Base-by-base conservation (phyloP, 2,888 invertebrate species). In the Trissolcus brochymenae region DNA sequence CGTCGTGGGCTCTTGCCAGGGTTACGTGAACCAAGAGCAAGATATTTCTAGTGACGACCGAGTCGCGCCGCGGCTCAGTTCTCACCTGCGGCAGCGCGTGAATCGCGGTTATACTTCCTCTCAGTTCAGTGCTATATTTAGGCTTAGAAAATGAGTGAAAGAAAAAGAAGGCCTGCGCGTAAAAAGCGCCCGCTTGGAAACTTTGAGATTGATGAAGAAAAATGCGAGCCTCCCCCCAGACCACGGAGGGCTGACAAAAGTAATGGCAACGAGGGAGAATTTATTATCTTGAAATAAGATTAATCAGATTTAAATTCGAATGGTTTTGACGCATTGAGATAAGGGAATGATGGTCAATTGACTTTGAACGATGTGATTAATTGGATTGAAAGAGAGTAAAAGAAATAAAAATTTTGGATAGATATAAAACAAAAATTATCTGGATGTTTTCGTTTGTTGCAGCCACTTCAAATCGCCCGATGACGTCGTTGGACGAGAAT, bases 401-500 rank as follows among this genome's bases (percentile, higher is more conserved):
- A 9, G 35, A 35, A 9, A 35, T 35, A 2, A 35, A 35, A 35
- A 35, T 9, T 35, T 25, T 35, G 6, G 35, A 9, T 35, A 2
- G 9, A 1, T 25, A 25, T 6, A 2, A 35, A 35, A 35, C n/a
- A n/a, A 35, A 46, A 14, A 2, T 46, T 14, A 16, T 46, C 16
- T 16, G 13, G n/a, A n/a, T n/a, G 14, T 51, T 16, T 65, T 54
- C 65, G 81, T 76, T 80, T 71, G 35, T 87, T 86, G 70, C 83
- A 88, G 87, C 82, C 81, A 71, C 60, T 25, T 25, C 83, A 78
- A 87, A 87, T 80, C 82, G 80, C 73, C 79, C 87, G 84, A 89
- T 89, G 88, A 87, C 85, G 83, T 86, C 87, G 80, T 84, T 88
- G 61, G 88, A 88, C 80, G 87, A 88, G 80, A 88, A 89, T 83